Percentiles rank a stretch among this genome's conserved stretches.
phyloP scores from a whole-genome alignment of 1,140 invertebrate genomes.

The Aphidius gifuensis region DNA sequence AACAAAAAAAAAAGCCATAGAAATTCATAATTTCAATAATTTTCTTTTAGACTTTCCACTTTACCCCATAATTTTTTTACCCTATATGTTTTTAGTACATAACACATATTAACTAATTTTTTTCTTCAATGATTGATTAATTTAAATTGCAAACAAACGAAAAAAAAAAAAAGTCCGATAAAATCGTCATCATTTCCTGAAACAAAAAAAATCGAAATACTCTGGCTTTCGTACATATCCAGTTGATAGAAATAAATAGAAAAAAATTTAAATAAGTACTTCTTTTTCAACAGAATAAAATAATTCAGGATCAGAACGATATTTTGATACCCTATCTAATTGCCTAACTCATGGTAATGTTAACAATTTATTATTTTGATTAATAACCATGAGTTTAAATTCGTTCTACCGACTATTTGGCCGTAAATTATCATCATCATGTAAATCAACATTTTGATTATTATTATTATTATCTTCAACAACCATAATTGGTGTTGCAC shows the following conservation, averaged over 20 bases:
- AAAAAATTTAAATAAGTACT: background rate
- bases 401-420: constrained; percentile 50
- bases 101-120: background rate
- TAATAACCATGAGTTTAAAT: constrained; percentile 42
- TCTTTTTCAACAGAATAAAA: background rate
- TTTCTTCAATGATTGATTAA: background rate
- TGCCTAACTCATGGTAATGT: constrained; percentile 41
- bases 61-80: too few species aligned
- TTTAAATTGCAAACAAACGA: background rate
- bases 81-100: too few species aligned
- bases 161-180: background rate
- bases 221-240: too few species aligned
- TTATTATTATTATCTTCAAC: constrained; percentile 53
- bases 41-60: too few species aligned
- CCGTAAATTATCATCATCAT: constrained; percentile 45
- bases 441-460: constrained; percentile 3
- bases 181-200: constrained; percentile 11
- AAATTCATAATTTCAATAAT: too few species aligned
- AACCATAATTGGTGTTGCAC: constrained; percentile 66
- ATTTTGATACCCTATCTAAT: constrained; percentile 23
- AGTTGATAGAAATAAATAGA: too few species aligned
- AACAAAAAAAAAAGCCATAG: too few species aligned
- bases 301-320: constrained; percentile 10
- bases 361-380: constrained; percentile 35
- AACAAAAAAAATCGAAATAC: too few species aligned